Base-by-base conservation (phyloP, 2,888 invertebrate species). In the Perithous albicinctus region DNA sequence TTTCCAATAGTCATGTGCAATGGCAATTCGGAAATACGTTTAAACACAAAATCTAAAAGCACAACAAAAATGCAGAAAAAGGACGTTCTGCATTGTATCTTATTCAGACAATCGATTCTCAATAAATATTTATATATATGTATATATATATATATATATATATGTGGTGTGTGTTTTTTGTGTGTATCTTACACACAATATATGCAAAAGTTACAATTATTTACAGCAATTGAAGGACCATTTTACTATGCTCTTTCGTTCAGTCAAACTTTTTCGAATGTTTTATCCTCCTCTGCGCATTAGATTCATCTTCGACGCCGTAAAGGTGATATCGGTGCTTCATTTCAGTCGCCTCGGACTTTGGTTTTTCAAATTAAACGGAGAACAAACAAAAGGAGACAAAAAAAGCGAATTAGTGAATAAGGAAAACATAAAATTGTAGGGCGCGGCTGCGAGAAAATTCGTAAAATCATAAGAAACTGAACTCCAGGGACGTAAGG, bases 291-390 rank as follows among this genome's bases (percentile, higher is more conserved):
- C 92, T 90, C 76, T 90, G 91, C 82, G 86, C 81, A 82, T 90
- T 89, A 67, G 86, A 84, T 69, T 89, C 88, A 77, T 92, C 90
- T 84, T 94, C 94, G 83, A 91, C 89, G 87, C 93, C 93, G 84
- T 94, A 94, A 80, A 94, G 92, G 85, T 94, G 94, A 86, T 93
- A 93, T 78, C 93, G 91, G 86, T 94, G 93, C 88, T 92, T 92
- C 94, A 94, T 94, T 87, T 93, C 93, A 84, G 93, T 93, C 74
- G 94, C 94, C 85, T 92, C 90, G 48, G 94, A 94, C 94, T 94
- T 91, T 86, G 92, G 90, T 86, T 88, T 89, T 88, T 86, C 87
- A 90, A 88, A 86, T 85, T 85, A 88, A 89, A 86, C 78, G 84
- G 78, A 84, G 83, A 84, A 84, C 85, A 82, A 85, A 87, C 83